Evolutionary conservation across 2,797 vertebrate species (phyloP), one percentile per base, ranked within the genome.

Genomic region (Tauraco hartlaubi): DNA sequence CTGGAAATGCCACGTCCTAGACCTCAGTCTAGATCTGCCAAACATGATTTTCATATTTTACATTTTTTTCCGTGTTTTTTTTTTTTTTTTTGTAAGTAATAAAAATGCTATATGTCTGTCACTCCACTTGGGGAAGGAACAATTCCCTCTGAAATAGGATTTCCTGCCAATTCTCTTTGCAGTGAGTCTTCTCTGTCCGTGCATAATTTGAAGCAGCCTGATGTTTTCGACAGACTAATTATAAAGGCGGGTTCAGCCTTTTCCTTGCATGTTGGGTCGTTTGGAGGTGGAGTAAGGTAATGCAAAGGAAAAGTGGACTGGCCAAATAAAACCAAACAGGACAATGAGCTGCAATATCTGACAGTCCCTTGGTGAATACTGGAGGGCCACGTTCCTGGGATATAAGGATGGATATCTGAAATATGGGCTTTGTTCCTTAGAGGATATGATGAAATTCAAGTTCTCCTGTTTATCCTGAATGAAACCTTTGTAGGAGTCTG

Each of bases 1-100:
- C 71, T 82, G 83, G 4, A 89, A 92, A 78, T 87, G 88, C 83
- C 91, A 77, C 35, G 64, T 91, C 83, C 84, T 71, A 96, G 88
- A 84, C 90, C 90, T 95, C 66, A 9, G 29, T 49, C 92, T 77
- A 16, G 41, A 46, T 93, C 74, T 92, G 88, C 91, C 92, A 94
- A 92, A 94, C 87, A 75, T 87, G 84, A 92, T 92, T 91, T 90
- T 95, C 94, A 86, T 95, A 86, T 64, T 89, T 87, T 28, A 1
- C 91, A 85, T 92, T 96, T 97, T 77, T 92, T 95, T 85, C 74
- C 64, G 3, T 52, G 15, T 25, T 29, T 12, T 44, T 12, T 10
- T 21, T 22, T 69, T 41, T 48, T 68, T 73, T 31, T 55, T 31
- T 52, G 37, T 15, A n/a, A 72, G 77, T 67, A 79, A 68, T 63